Conservation (phyloP, 2,797 vertebrate species). For the Steatocranus sp. region DNA sequence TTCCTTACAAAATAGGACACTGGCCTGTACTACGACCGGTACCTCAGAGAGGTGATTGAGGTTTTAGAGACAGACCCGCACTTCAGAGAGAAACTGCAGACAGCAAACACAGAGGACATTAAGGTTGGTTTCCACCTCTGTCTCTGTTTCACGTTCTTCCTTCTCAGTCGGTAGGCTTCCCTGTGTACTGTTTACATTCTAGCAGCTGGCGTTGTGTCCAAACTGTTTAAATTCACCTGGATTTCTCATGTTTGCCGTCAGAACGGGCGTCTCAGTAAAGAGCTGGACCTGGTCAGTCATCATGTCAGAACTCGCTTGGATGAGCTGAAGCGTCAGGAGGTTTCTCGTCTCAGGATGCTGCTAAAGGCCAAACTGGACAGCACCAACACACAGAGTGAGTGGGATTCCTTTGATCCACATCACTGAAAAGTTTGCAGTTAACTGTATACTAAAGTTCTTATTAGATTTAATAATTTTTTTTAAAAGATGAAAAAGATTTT, state of each 20-base stretch:
- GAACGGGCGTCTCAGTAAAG: conserved; percentile 88
- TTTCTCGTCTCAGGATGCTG: conserved; percentile 87
- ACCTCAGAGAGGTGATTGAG: conserved; percentile 90
- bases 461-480: neutral
- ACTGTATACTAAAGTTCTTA: neutral
- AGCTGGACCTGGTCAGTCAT: conserved; percentile 89
- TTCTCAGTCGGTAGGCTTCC: neutral
- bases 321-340: conserved; percentile 90
- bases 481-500: neutral
- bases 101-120: conserved; percentile 87
- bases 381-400: conserved; percentile 83
- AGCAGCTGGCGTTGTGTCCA: rapidly evolving
- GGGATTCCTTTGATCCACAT: rapidly evolving
- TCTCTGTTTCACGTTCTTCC: neutral
- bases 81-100: conserved; percentile 90
- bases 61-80: conserved; percentile 89
- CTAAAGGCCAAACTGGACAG: conserved; percentile 90
- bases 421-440: neutral
- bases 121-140: conserved; percentile 69
- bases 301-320: conserved; percentile 87
- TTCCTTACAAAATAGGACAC: conserved; percentile 76
- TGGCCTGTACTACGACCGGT: conserved; percentile 88
- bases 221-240: neutral
- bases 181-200: neutral
- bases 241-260: conserved; percentile 14